A percentile compares a stretch with the other conserved stretches of the same genome.
These are phyloP conservation scores for Columba guinea DNA, from an alignment of 2,797 vertebrate genomes.

Conservation along the genomic window DNA sequence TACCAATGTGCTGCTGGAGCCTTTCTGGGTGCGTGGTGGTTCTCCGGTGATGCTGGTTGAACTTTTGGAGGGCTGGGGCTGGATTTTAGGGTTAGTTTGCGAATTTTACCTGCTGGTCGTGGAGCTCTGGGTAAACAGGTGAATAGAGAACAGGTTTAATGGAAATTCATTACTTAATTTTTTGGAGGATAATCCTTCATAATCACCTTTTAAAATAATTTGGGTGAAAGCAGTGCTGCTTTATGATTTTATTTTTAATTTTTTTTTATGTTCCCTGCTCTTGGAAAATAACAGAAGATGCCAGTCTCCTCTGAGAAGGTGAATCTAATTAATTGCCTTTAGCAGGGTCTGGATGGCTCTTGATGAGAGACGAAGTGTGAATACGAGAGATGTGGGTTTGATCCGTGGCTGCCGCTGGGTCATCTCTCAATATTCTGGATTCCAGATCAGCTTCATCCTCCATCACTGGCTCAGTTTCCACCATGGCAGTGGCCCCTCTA, in stretches of 20 bases:
- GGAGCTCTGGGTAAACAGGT: background rate
- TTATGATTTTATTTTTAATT: background rate
- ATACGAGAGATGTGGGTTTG: fast-evolving
- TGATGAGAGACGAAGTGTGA: background rate
- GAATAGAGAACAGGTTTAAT: background rate
- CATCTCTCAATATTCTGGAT: background rate
- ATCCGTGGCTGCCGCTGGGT: background rate
- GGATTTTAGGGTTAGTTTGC: background rate
- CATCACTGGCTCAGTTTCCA: background rate
- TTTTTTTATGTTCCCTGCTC: background rate
- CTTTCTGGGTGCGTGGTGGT: background rate
- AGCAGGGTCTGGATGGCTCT: background rate
- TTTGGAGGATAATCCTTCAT: background rate
- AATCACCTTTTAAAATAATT: background rate
- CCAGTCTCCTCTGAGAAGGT: background rate
- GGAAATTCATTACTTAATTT: background rate
- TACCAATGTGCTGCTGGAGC: fast-evolving
- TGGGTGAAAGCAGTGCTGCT: background rate
- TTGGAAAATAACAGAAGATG: background rate
- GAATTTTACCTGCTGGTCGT: fast-evolving
- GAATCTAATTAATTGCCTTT: background rate
- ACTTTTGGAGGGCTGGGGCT: background rate
- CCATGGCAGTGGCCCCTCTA: background rate
- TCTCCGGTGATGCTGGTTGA: background rate
- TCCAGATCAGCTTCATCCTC: background rate